Conservation (phyloP, 2,113 vertebrate genomes). For the Casuarius casuarius region DNA sequence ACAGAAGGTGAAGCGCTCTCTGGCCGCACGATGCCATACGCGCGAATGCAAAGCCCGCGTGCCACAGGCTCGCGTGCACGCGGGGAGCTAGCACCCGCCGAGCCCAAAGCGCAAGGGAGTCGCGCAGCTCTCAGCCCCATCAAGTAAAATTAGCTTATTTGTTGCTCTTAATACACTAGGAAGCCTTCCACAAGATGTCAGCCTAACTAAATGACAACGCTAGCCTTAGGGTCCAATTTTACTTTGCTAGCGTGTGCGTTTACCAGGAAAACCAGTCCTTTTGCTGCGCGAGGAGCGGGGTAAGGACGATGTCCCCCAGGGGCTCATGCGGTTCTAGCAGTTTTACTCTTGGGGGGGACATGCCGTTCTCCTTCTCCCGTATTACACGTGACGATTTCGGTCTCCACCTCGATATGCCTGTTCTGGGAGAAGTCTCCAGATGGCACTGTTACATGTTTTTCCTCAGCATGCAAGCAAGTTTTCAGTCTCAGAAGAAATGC, state of each 20-base stretch:
- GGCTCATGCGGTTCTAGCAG: background rate
- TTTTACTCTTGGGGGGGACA: background rate
- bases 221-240: constrained; percentile 39
- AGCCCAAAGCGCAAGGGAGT: background rate
- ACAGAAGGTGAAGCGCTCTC: background rate
- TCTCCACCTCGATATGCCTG: accelerated
- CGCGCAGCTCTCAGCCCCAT: background rate
- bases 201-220: constrained; percentile 63
- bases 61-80: background rate
- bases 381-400: accelerated
- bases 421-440: background rate
- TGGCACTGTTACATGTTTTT: background rate
- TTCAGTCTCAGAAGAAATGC: background rate
- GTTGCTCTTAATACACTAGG: constrained; percentile 32
- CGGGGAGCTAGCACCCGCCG: background rate
- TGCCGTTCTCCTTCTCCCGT: accelerated
- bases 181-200: constrained; percentile 74
- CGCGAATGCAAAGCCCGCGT: accelerated
- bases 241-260: accelerated
- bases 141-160: constrained; percentile 9
- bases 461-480: background rate
- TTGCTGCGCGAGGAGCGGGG: background rate
- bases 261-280: background rate
- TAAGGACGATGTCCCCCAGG: background rate
- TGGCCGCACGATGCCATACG: accelerated